Base-by-base conservation (phyloP, 2,797 vertebrate species). In the Phoeniculus purpureus region DNA sequence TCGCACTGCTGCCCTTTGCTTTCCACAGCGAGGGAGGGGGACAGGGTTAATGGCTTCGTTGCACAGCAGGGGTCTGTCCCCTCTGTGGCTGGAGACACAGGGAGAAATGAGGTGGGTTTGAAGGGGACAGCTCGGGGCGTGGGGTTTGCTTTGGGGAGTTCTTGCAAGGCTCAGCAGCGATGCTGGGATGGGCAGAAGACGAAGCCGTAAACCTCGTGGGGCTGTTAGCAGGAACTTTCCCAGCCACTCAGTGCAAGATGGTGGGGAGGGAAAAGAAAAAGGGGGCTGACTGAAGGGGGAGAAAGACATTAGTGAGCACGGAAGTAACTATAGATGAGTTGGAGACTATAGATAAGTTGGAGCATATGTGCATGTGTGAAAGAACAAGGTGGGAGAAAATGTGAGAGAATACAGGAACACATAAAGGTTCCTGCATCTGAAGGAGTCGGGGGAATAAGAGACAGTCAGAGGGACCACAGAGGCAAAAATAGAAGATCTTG, bases 321-420 rank as follows among this genome's bases (percentile, higher is more conserved):
- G 67, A 81, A 76, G 91, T 7, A 75, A 48, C 67, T 89, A 9
- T 45, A 85, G 82, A 64, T 86, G 85, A 87, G 71, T 71, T 10
- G 43, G 82, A 95, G 47, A 48, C 67, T 89, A 10, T 45, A 85
- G 82, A 64, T 88, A 87, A 87, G 71, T 71, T 10, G 43, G 82
- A 95, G 47, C 87, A 92, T 86, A 87, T 92, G 89, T 91, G 80
- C 82, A 92, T 91, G 89, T 95, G 95, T 92, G 92, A 90, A 90
- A 93, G 94, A 88, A 72, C 85, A 85, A 93, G 75, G 91, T 95
- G 92, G 91, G 70, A 95, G 91, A 88, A 82, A 47, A 73, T 25
- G 75, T 22, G 87, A 91, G 62, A 87, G 87, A 78, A 90, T 23
- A 56, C 45, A 59, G 93, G 92, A 95, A 87, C 84, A 75, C 8